phyloP scores from a whole-genome alignment of 2,888 invertebrate genomes.

The Linnaemya tessellans region DNA sequence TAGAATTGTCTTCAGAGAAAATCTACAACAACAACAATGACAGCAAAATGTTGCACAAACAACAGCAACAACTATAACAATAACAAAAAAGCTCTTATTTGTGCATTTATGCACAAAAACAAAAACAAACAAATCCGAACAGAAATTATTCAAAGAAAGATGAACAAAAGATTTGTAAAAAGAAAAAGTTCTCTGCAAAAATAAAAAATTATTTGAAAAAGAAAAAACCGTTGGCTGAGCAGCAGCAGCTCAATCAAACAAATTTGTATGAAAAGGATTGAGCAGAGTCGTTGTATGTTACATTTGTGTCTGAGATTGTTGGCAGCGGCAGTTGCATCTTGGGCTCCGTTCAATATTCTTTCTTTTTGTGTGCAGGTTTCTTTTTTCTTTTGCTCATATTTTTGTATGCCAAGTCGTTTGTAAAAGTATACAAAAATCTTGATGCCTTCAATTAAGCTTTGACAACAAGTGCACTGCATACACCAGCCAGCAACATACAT shows the following conservation, averaged over 20 bases:
- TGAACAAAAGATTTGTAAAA: constrained; percentile 61
- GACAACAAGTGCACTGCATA: constrained; percentile 80
- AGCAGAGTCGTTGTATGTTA: constrained; percentile 14
- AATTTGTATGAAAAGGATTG: constrained; percentile 36
- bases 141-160: constrained; percentile 66
- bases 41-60: constrained; percentile 36
- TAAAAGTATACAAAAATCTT: constrained; percentile 77
- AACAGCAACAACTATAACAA: constrained; percentile 43
- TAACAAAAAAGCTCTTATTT: constrained; percentile 66
- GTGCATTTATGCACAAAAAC: constrained; percentile 71
- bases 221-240: constrained; percentile 46
- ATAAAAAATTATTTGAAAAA: constrained; percentile 13
- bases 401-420: constrained; percentile 78
- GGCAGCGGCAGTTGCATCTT: constrained; percentile 73
- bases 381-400: constrained; percentile 2
- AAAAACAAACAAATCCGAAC: constrained; percentile 50
- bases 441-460: constrained; percentile 82
- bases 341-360: constrained; percentile 51
- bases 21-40: constrained; percentile 31
- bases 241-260: constrained; percentile 21
- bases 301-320: constrained; percentile 48
- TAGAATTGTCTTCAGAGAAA: constrained; percentile 71
- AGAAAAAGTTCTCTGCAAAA: constrained; percentile 51
- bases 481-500: constrained; percentile 46
- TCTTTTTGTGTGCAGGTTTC: background rate